Evolutionary conservation across 2,888 invertebrate species (phyloP).

Genomic region (Penaeus monodon): DNA sequence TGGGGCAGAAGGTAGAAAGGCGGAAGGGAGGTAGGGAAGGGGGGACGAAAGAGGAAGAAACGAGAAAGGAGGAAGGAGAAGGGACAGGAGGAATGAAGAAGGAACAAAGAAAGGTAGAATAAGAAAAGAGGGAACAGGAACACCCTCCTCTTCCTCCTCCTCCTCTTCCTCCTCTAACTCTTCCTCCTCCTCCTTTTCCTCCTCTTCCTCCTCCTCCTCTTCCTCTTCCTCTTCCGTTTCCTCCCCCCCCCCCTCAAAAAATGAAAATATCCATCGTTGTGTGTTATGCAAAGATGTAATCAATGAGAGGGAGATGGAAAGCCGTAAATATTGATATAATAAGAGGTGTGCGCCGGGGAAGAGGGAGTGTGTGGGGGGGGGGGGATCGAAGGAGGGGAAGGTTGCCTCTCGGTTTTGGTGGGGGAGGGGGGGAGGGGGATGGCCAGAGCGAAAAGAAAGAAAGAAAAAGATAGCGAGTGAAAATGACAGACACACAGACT

Average conservation of each 20-base stretch:
- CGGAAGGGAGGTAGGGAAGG: too few relatives aligned
- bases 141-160: not conserved
- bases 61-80: too few relatives aligned
- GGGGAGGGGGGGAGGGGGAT: not conserved
- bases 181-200: not conserved
- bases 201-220: not conserved
- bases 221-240: not conserved
- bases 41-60: too few relatives aligned
- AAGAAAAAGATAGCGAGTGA: not conserved
- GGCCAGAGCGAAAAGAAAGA: not conserved
- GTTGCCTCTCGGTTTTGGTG: not conserved
- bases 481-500: slow-evolving; percentile 1
- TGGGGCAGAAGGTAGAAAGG: too few relatives aligned
- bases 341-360: not conserved
- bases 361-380: not conserved
- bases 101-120: too few relatives aligned
- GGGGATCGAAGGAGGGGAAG: not conserved
- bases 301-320: not conserved
- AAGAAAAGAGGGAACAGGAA: too few relatives aligned
- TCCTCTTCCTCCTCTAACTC: too few relatives aligned
- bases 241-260: not conserved
- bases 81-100: too few relatives aligned
- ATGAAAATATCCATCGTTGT: too few relatives aligned
- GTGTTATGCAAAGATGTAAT: not conserved
- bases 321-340: not conserved